Conservation (phyloP, 2,888 invertebrate genomes). For the Spilarctia lutea region DNA sequence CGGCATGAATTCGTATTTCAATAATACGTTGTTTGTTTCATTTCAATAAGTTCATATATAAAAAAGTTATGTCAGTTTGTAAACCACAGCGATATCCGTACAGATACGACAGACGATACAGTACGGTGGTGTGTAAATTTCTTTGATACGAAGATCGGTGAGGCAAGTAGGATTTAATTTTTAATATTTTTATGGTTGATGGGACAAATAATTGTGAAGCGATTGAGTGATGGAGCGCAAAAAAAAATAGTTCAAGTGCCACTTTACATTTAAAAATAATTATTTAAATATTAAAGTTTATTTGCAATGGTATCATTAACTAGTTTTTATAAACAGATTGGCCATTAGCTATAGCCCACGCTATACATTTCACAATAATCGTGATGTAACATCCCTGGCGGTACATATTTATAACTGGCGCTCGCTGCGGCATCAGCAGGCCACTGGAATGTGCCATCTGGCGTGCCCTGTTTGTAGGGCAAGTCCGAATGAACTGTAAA, state of each 20-base stretch:
- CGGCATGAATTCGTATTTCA: too few relatives aligned
- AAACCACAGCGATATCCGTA: too few relatives aligned
- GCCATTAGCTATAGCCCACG: constrained; percentile 16
- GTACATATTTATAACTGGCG: constrained; percentile 56
- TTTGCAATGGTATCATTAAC: neutral
- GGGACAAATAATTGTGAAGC: too few relatives aligned
- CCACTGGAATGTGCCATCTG: constrained; percentile 53
- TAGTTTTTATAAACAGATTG: constrained; percentile 7
- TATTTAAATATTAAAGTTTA: neutral
- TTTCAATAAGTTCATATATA: too few relatives aligned
- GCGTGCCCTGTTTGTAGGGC: constrained; percentile 50
- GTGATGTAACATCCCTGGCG: constrained; percentile 56
- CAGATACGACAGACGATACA: too few relatives aligned
- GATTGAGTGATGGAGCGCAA: too few relatives aligned
- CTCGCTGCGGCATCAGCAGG: constrained; percentile 45
- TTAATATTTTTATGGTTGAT: too few relatives aligned
- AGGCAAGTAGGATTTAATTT: too few relatives aligned
- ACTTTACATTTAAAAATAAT: neutral
- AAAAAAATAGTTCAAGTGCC: neutral
- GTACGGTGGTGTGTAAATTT: too few relatives aligned
- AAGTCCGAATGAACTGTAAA: constrained; percentile 12
- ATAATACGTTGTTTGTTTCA: too few relatives aligned
- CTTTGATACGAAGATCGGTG: too few relatives aligned
- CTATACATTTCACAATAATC: constrained; percentile 33
- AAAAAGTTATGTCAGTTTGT: too few relatives aligned